Evolutionary conservation across 2,797 vertebrate species (phyloP).

Genomic region (Xenentodon cancila): DNA sequence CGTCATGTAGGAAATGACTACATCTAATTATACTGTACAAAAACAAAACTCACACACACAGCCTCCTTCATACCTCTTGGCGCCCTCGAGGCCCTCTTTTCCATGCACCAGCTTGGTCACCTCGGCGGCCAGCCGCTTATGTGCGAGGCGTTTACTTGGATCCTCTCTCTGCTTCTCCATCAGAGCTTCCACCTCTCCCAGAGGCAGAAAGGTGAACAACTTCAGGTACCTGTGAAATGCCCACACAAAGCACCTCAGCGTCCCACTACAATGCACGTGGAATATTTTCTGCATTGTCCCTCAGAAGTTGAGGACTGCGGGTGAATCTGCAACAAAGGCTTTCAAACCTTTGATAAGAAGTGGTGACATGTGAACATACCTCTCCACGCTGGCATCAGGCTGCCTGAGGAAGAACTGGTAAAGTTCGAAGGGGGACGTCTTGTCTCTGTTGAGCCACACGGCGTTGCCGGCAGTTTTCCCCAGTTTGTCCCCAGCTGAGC

Average conservation of each 20-base stretch:
- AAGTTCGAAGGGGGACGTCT: constrained; percentile 93
- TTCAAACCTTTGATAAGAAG: background rate
- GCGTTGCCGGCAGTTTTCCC: constrained; percentile 97
- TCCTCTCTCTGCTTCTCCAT: constrained; percentile 90
- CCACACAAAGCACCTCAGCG: constrained; percentile 5
- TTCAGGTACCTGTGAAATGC: constrained; percentile 88
- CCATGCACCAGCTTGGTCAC: constrained; percentile 97
- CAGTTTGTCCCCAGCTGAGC: constrained; percentile 91
- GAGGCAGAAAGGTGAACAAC: constrained; percentile 93
- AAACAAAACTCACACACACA: background rate
- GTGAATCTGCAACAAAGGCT: background rate
- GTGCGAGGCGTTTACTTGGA: constrained; percentile 88
- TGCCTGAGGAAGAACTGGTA: constrained; percentile 96
- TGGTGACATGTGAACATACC: constrained; percentile 69
- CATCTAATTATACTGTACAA: background rate
- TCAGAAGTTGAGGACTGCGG: too few species aligned
- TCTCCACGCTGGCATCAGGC: constrained; percentile 84
- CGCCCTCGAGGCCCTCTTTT: constrained; percentile 90
- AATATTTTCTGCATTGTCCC: background rate
- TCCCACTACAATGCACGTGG: background rate
- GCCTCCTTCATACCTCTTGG: constrained; percentile 86
- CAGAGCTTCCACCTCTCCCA: constrained; percentile 89
- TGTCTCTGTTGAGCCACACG: constrained; percentile 93
- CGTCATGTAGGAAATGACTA: too few species aligned
- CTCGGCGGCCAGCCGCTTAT: constrained; percentile 94